A percentile compares a stretch with the other conserved stretches of the same genome.
phyloP scores from a whole-genome alignment of 1,140 invertebrate genomes.

The Bombus terrestris region DNA sequence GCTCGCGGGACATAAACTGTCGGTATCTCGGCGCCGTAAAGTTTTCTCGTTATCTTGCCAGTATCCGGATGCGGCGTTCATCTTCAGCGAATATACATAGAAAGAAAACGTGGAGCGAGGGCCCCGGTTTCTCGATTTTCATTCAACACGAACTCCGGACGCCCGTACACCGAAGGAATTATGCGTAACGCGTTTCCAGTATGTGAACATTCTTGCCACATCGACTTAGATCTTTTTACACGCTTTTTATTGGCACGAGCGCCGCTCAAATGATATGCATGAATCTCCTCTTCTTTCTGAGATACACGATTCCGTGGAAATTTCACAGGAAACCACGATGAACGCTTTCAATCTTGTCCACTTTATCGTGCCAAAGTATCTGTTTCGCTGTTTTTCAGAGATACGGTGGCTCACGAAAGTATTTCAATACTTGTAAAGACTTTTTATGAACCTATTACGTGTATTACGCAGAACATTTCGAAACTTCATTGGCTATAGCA shows the following conservation, averaged over 20 bases:
- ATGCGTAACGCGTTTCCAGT: conserved; percentile 54
- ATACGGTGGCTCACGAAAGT: too few relatives aligned
- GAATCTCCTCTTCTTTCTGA: background rate
- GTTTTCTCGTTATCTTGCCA: conserved; percentile 40
- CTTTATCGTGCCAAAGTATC: background rate
- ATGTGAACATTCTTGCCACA: conserved; percentile 46
- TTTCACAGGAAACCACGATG: background rate
- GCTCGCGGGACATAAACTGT: conserved; percentile 23
- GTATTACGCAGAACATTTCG: too few relatives aligned
- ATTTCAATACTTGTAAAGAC: background rate
- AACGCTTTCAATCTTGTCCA: too few relatives aligned
- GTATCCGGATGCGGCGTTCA: conserved; percentile 31
- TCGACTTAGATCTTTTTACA: conserved; percentile 23
- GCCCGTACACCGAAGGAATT: conserved; percentile 41
- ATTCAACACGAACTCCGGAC: conserved; percentile 47
- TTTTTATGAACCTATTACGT: background rate
- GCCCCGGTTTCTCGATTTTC: conserved; percentile 50
- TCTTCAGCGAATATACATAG: conserved; percentile 8
- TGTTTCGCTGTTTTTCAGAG: background rate
- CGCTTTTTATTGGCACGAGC: conserved; percentile 38
- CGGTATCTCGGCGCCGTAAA: conserved; percentile 33
- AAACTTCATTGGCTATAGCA: too few relatives aligned
- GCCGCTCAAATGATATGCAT: conserved; percentile 20
- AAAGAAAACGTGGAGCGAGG: background rate
- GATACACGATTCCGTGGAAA: background rate